Evolutionary conservation across 1,140 invertebrate species (phyloP).

Genomic region (Zaprionus kolodkinae): DNA sequence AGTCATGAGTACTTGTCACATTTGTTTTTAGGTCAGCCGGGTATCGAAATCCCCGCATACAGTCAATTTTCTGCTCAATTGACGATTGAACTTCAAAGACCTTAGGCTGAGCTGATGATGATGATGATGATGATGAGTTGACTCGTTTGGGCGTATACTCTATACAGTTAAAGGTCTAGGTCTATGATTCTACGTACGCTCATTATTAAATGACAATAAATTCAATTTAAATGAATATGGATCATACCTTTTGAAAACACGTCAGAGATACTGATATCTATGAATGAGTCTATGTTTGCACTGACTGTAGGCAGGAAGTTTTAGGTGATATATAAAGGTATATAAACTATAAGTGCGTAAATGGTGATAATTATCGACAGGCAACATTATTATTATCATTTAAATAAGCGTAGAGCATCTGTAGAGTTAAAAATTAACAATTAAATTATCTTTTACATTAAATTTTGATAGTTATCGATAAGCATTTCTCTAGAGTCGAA

Average conservation of each 20-base stretch:
- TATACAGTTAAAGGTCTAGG: conserved; percentile 23
- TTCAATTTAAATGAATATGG: conserved; percentile 49
- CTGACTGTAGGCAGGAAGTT: background rate
- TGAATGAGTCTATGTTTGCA: background rate
- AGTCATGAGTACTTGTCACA: conserved; percentile 18
- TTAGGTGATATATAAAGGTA: background rate
- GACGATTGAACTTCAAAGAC: conserved; percentile 67
- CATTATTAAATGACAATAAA: conserved; percentile 60
- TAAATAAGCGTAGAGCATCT: too few species aligned
- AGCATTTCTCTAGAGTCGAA: too few species aligned
- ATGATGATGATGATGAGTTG: background rate
- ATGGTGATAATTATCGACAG: background rate
- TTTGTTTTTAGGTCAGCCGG: conserved; percentile 30
- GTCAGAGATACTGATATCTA: conserved; percentile 2
- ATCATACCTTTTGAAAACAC: conserved; percentile 25
- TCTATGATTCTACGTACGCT: conserved; percentile 4
- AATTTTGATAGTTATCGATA: too few species aligned
- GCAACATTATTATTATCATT: too few species aligned
- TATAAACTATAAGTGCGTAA: background rate
- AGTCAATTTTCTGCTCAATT: conserved; percentile 66
- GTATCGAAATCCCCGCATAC: conserved; percentile 54
- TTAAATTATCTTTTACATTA: too few species aligned
- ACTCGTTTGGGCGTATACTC: conserved; percentile 15
- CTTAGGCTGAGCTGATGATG: conserved; percentile 28
- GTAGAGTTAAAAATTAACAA: too few species aligned